Conservation (phyloP, 2,888 invertebrate species). For the Chrysodeixis includens region DNA sequence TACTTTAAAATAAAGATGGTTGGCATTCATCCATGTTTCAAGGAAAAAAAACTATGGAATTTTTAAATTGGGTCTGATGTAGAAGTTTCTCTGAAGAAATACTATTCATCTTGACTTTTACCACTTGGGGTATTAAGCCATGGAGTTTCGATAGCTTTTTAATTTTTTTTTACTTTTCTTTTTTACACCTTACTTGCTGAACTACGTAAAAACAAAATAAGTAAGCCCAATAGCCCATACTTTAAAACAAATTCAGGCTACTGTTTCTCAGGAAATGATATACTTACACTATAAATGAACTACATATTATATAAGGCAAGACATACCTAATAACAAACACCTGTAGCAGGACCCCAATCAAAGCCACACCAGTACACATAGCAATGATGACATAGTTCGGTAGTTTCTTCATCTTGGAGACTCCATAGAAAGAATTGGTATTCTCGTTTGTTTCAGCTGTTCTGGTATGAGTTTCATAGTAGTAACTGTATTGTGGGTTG, state of each 20-base stretch:
- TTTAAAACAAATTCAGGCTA: no score
- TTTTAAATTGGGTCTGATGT: not conserved
- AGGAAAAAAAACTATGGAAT: not conserved
- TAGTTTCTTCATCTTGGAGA: conserved; percentile 88
- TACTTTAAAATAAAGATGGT: not conserved
- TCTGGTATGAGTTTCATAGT: conserved; percentile 61
- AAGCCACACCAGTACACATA: conserved; percentile 88
- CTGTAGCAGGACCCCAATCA: conserved; percentile 90
- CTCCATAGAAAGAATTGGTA: conserved; percentile 83
- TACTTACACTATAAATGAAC: no score
- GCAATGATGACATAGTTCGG: conserved; percentile 90
- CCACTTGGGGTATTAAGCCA: no score
- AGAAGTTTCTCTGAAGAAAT: not conserved
- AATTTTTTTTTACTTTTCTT: no score
- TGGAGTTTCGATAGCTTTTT: no score
- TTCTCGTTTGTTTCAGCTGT: conserved; percentile 49
- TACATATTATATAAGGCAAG: no score
- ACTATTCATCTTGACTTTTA: not conserved
- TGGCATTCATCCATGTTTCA: not conserved
- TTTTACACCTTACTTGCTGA: no score
- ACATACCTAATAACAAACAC: conserved; percentile 89
- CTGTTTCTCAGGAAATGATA: no score
- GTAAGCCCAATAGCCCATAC: no score
- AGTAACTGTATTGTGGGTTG: conserved; percentile 71
- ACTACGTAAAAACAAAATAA: no score